Conservation (phyloP, 2,797 vertebrate genomes). For the Clarias pachynema region DNA sequence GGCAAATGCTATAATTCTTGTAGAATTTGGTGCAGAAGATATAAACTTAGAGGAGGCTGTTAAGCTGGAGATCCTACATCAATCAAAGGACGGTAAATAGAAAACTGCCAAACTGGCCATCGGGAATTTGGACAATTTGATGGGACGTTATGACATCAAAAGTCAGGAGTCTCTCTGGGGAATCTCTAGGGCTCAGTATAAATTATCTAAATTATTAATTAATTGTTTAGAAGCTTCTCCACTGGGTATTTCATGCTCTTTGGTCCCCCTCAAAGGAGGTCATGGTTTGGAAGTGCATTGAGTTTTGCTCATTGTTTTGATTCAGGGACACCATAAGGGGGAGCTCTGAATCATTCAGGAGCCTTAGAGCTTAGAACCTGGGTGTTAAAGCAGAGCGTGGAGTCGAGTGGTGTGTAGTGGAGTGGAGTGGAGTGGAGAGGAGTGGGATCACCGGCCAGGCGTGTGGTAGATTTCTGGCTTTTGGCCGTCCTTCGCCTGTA, state of each 20-base stretch:
- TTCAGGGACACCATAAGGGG: constrained; percentile 22
- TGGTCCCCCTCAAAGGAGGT: background rate
- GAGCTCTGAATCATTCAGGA: constrained; percentile 25
- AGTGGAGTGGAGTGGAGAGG: background rate
- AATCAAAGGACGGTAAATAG: background rate
- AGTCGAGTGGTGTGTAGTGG: background rate
- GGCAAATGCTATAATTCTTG: background rate
- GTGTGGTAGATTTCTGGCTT: background rate
- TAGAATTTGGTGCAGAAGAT: background rate
- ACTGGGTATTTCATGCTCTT: background rate
- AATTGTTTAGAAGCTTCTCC: background rate
- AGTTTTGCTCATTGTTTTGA: background rate
- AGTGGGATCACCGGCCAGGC: background rate
- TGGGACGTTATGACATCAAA: background rate
- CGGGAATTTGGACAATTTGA: background rate
- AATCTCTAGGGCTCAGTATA: background rate
- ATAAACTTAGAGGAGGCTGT: background rate
- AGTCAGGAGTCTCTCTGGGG: background rate
- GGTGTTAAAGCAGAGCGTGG: background rate
- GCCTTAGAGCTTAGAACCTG: background rate
- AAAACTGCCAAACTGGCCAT: background rate
- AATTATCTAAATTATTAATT: background rate
- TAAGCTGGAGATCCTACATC: background rate
- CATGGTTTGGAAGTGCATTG: background rate
- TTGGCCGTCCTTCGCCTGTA: background rate